A percentile compares a stretch with the other conserved stretches of the same genome.
Conservation (phyloP, 2,797 vertebrate genomes). For the Leptatherina wallacei region DNA sequence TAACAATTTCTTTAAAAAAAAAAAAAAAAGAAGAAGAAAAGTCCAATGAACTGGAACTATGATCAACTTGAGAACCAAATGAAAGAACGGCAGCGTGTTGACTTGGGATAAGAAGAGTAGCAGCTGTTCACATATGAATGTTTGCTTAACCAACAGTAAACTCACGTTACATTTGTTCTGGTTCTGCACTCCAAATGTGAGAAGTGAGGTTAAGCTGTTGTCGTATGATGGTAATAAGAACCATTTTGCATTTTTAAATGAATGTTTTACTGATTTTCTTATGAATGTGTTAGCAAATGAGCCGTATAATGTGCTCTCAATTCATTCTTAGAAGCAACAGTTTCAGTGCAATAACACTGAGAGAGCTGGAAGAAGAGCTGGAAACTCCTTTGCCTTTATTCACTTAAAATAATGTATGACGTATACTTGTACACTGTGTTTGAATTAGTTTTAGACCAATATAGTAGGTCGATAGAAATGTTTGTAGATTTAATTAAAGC, state of each 20-base stretch:
- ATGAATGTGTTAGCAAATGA: conserved; percentile 23
- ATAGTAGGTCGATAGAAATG: conserved; percentile 20
- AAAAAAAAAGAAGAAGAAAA: neutral
- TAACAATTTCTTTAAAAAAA: neutral
- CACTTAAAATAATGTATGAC: conserved; percentile 4
- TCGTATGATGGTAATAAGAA: neutral
- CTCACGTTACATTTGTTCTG: conserved; percentile 36
- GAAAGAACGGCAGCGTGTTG: conserved; percentile 24
- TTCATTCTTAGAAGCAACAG: conserved; percentile 4
- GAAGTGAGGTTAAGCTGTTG: conserved; percentile 5
- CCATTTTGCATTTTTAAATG: conserved; percentile 33
- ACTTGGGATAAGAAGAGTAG: conserved; percentile 45
- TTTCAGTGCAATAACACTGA: conserved; percentile 33
- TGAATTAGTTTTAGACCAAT: conserved; percentile 21
- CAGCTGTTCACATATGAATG: conserved; percentile 76
- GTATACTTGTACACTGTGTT: conserved; percentile 30
- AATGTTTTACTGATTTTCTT: conserved; percentile 59
- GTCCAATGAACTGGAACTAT: conserved; percentile 11
- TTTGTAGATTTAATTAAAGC: conserved; percentile 31
- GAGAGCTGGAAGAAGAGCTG: neutral
- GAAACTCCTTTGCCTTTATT: conserved; percentile 38
- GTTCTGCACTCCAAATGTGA: conserved; percentile 32
- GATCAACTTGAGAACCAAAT: conserved; percentile 30
- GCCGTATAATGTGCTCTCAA: conserved; percentile 45
- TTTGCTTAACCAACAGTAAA: conserved; percentile 65